Conservation (phyloP, 2,113 vertebrate genomes). For the Deroptyus accipitrinus region DNA sequence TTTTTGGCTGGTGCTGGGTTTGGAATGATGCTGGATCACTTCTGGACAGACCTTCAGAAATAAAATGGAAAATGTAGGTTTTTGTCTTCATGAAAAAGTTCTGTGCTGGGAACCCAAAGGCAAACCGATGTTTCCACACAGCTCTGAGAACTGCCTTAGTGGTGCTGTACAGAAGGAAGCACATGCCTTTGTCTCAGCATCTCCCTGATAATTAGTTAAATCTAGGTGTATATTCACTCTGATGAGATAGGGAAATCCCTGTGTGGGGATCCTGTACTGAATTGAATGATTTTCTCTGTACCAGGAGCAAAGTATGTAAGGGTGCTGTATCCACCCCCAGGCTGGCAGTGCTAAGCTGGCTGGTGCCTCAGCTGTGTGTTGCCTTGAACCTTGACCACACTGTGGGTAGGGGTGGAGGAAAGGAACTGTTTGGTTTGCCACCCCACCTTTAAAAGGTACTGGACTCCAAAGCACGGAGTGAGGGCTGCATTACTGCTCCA, state of each 20-base stretch:
- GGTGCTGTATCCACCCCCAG: not conserved
- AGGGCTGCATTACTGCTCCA: not conserved
- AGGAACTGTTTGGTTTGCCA: not conserved
- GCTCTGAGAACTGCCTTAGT: not conserved
- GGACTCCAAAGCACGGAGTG: fast-evolving
- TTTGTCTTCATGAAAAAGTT: not conserved
- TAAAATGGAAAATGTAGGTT: not conserved
- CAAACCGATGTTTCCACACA: not conserved
- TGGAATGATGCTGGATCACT: not conserved
- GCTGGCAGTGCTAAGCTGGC: not conserved
- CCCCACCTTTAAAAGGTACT: not conserved
- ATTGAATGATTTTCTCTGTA: not conserved
- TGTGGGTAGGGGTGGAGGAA: not conserved
- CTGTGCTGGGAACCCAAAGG: not conserved
- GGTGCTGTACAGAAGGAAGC: not conserved
- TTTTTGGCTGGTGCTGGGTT: not conserved
- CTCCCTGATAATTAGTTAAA: not conserved
- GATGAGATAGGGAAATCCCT: not conserved
- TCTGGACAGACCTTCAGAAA: not conserved
- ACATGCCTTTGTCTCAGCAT: not conserved
- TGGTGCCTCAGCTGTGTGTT: not conserved
- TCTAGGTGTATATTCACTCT: not conserved
- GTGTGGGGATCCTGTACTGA: not conserved
- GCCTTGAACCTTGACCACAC: not conserved
- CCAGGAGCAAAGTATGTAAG: not conserved